These are phyloP conservation scores for Cephalopterus ornatus DNA, from an alignment of 2,113 vertebrate species.

Conservation along the genomic window DNA sequence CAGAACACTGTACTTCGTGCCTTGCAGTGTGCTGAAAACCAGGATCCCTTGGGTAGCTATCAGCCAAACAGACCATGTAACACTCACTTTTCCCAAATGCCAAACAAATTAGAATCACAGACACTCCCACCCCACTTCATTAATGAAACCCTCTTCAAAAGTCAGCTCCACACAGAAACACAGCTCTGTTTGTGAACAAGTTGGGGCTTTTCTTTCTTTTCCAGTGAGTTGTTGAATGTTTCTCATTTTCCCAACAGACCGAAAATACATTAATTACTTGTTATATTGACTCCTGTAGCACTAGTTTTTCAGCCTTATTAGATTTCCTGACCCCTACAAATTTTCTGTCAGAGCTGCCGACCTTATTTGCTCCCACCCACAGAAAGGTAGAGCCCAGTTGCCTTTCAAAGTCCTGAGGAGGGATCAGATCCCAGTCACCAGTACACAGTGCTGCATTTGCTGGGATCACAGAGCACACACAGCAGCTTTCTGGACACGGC, in stretches of 20 bases:
- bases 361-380: not conserved
- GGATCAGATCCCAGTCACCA: not conserved
- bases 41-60: not conserved
- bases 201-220: not conserved
- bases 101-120: not conserved
- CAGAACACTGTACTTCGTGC: not conserved
- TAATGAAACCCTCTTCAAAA: not conserved
- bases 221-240: not conserved
- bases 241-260: not conserved
- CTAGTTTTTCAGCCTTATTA: not conserved
- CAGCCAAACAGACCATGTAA: not conserved
- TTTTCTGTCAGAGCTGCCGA: not conserved
- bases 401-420: not conserved
- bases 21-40: not conserved
- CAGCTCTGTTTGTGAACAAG: not conserved
- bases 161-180: not conserved
- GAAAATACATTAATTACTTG: not conserved
- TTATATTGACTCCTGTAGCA: not conserved
- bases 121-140: not conserved
- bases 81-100: not conserved
- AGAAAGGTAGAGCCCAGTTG: not conserved
- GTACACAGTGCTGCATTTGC: too few relatives aligned
- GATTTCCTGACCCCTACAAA: not conserved
- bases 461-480: too few relatives aligned
- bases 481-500: too few relatives aligned